phyloP scores from a whole-genome alignment of 2,888 invertebrate species.

The Drosophila helvetica region DNA sequence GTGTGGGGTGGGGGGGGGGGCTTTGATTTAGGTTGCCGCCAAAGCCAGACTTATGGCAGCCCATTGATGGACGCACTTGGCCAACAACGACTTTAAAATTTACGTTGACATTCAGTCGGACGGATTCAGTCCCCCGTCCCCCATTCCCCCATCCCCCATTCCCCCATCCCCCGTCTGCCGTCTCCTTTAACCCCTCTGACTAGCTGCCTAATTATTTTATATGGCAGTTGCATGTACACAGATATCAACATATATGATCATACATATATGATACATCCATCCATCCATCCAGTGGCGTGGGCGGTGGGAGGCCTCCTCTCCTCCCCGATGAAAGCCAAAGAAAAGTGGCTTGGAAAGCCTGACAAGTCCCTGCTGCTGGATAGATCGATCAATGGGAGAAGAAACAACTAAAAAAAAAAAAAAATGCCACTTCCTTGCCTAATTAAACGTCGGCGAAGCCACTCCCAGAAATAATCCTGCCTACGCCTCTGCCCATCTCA shows the following conservation, averaged over 20 bases:
- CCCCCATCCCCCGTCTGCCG: conserved; percentile 30
- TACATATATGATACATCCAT: too few relatives aligned
- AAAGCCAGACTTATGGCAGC: conserved; percentile 41
- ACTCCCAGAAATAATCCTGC: background rate
- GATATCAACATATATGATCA: background rate
- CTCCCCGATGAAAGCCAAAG: conserved; percentile 9
- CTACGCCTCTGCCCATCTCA: background rate
- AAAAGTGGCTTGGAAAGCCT: too few relatives aligned
- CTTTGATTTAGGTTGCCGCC: conserved; percentile 73
- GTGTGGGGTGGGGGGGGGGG: conserved; percentile 2
- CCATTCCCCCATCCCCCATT: background rate
- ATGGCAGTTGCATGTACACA: conserved; percentile 44
- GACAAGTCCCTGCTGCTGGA: too few relatives aligned
- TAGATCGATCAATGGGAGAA: too few relatives aligned
- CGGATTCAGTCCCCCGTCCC: too few relatives aligned
- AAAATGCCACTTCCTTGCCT: background rate
- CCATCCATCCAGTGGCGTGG: too few relatives aligned
- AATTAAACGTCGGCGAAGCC: background rate
- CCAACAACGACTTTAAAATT: conserved; percentile 49
- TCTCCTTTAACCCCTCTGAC: conserved; percentile 44
- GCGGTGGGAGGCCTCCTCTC: conserved; percentile 24
- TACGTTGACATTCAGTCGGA: conserved; percentile 62
- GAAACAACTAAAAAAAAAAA: too few relatives aligned
- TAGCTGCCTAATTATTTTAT: conserved; percentile 74
- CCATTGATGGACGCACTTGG: conserved; percentile 50